Evolutionary conservation across 2,113 vertebrate genomes (phyloP).

Genomic region (Notiomystis cincta): DNA sequence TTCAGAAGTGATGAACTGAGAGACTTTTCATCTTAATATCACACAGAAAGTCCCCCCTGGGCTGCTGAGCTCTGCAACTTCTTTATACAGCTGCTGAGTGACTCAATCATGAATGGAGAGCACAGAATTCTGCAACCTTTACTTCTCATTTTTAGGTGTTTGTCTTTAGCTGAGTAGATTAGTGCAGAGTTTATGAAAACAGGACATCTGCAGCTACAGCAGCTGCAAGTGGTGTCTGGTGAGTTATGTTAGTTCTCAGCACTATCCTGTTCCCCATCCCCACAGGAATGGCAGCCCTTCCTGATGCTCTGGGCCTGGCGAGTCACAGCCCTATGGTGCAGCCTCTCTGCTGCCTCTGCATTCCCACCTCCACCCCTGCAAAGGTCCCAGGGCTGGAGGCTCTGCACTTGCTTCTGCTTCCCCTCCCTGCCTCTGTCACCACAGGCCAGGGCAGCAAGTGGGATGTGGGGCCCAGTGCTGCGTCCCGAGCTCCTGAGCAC

Average conservation of each 20-base stretch:
- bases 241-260: neutral
- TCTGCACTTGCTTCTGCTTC: neutral
- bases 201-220: neutral
- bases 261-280: accelerated
- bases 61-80: neutral
- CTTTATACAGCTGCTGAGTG: neutral
- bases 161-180: neutral
- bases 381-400: accelerated
- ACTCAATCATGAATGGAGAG: neutral
- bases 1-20: neutral
- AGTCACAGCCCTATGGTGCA: neutral
- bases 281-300: neutral
- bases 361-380: neutral
- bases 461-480: neutral
- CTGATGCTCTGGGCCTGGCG: neutral
- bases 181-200: neutral
- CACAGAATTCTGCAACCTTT: neutral
- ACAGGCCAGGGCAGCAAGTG: neutral
- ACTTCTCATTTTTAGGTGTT: neutral
- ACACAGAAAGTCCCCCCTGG: neutral
- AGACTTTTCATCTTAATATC: neutral
- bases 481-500: neutral
- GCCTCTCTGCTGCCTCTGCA: neutral
- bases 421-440: neutral
- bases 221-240: neutral